Conservation (phyloP, 2,797 vertebrate genomes). For the Chelmon rostratus region DNA sequence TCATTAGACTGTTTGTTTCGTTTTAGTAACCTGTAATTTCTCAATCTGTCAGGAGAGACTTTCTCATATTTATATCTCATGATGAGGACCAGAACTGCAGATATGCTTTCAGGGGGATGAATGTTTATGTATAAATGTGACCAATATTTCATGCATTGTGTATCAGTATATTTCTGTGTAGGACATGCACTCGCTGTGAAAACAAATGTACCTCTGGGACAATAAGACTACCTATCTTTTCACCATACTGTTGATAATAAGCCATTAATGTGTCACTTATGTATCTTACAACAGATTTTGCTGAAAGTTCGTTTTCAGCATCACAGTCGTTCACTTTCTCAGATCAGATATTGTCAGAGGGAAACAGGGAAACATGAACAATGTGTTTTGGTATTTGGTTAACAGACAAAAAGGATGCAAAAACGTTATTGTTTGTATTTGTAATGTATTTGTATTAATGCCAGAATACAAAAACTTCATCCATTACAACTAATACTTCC, state of each 20-base stretch:
- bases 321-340: not conserved
- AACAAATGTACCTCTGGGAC: not conserved
- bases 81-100: not conserved
- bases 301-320: not conserved
- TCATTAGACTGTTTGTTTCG: not conserved
- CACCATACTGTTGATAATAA: not conserved
- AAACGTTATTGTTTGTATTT: slow-evolving; percentile 18
- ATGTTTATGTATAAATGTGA: not conserved
- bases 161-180: not conserved
- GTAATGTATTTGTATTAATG: no score
- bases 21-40: not conserved
- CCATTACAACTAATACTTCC: not conserved
- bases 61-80: not conserved
- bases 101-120: not conserved
- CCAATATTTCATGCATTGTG: not conserved
- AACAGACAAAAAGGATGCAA: not conserved
- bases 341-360: not conserved
- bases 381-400: not conserved
- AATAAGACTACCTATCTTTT: not conserved
- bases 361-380: not conserved
- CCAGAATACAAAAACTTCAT: not conserved
- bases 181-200: not conserved
- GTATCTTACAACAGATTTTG: not conserved
- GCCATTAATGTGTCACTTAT: not conserved
- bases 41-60: not conserved